Evolutionary conservation across 2,113 vertebrate genomes (phyloP), one percentile per base, ranked within the genome.

Genomic region (Lophotis ruficrista): DNA sequence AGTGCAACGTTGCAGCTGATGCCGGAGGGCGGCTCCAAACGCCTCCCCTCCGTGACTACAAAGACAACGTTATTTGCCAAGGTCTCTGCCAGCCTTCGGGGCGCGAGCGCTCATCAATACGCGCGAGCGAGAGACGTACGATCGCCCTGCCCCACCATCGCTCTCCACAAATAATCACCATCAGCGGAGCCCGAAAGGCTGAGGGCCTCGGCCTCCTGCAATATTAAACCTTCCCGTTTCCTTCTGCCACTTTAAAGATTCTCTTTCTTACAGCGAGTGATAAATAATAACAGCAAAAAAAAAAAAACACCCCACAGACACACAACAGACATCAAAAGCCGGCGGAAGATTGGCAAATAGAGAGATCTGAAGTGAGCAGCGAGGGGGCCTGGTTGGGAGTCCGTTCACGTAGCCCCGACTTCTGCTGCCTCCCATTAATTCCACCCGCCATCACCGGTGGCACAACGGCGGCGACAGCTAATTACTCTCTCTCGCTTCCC

Each of bases 291-390:
- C 82, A 72, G 88, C 75, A n/a, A 58, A 84, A 87, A 91, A 84
- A 87, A 91, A 93, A 47, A 22, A 43, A 58, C 91, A 93, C 87
- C 90, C 96, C 89, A 82, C 93, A 89, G 94, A 96, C 94, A 96
- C 92, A 94, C 79, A 85, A 81, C 95, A 94, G 94, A 97, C 96
- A 97, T 97, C 95, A 97, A 97, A 97, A 94, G 87, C 57, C 93
- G 61, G 5, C 51, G 70, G 89, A 92, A 94, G 87, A 90, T 78
- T 93, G 94, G 95, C 90, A 96, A 96, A 97, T 80, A 85, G 95
- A 96, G 94, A 95, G 95, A 96, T 96, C 91, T 95, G 95, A 97
- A 58, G 94, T 6, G 77, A 92, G 92, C 93, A 76, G 89, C 89
- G 87, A 94, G 94, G 85, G 75, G 85, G 80, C 60, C 73, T 94